Conservation (phyloP, 2,113 vertebrate genomes). For the Pluvianellus socialis region DNA sequence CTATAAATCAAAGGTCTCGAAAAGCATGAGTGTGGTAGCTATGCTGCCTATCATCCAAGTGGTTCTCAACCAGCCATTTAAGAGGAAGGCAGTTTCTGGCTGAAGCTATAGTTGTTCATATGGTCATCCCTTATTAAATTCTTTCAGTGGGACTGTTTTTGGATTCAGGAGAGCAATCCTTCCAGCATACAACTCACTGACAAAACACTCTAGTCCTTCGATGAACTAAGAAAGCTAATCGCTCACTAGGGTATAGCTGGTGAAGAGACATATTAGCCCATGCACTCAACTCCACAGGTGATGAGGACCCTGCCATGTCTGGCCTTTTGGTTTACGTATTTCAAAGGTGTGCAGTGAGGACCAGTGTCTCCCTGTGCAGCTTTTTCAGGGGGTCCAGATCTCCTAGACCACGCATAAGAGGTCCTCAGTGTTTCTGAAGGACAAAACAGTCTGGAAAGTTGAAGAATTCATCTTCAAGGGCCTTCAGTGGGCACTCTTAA, state of each 20-base stretch:
- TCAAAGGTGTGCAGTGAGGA: background rate
- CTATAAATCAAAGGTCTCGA: background rate
- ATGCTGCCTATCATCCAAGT: background rate
- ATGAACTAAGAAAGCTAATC: background rate
- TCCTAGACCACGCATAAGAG: background rate
- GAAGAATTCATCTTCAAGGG: background rate
- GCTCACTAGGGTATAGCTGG: background rate
- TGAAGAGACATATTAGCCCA: background rate
- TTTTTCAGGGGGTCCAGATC: background rate
- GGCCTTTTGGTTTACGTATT: background rate
- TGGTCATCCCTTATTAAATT: background rate
- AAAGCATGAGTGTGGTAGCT: fast-evolving
- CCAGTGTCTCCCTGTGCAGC: background rate
- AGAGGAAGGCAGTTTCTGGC: background rate
- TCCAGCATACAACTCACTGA: background rate
- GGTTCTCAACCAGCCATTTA: background rate
- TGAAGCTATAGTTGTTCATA: background rate
- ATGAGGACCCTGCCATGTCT: background rate
- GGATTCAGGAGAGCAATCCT: background rate
- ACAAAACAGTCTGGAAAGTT: background rate
- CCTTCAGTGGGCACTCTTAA: background rate
- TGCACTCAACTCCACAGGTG: background rate
- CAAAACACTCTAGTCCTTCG: background rate
- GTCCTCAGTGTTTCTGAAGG: fast-evolving
- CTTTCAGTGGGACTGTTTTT: background rate